Conservation (phyloP, 2,888 invertebrate species). For the Blomia tropicalis region DNA sequence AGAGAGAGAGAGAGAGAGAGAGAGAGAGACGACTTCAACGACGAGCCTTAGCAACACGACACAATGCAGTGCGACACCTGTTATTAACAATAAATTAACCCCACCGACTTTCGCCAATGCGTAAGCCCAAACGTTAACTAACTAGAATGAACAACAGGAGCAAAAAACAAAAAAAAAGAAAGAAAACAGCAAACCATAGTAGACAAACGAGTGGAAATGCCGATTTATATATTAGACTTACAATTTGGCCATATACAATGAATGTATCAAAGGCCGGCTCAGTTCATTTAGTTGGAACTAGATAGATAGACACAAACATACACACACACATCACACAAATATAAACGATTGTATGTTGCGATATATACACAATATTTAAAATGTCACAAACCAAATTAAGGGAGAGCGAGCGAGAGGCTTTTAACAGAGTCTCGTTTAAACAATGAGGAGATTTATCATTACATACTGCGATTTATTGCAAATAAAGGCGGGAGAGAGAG, state of each 20-base stretch:
- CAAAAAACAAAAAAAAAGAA: not conserved
- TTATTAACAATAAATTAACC: constrained; percentile 13
- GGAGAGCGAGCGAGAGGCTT: not conserved
- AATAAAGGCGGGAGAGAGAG: too few species aligned
- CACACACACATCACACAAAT: not conserved
- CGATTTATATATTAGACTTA: not conserved
- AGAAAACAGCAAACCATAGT: not conserved
- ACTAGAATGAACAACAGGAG: too few species aligned
- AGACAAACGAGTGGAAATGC: not conserved
- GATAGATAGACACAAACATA: not conserved
- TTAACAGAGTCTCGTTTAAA: not conserved
- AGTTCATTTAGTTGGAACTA: not conserved
- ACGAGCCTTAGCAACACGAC: not conserved
- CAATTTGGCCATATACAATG: not conserved
- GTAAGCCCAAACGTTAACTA: too few species aligned
- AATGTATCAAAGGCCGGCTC: not conserved
- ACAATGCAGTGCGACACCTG: constrained; percentile 9
- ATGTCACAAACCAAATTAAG: constrained; percentile 11
- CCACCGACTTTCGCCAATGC: not conserved
- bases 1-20: too few species aligned
- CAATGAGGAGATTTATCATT: constrained; percentile 13
- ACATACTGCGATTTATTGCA: not conserved
- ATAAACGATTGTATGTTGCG: not conserved
- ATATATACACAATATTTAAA: not conserved
- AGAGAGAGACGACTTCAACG: too few species aligned